Evolutionary conservation across 1,140 invertebrate genomes (phyloP).

Genomic region (Helicoverpa armigera): DNA sequence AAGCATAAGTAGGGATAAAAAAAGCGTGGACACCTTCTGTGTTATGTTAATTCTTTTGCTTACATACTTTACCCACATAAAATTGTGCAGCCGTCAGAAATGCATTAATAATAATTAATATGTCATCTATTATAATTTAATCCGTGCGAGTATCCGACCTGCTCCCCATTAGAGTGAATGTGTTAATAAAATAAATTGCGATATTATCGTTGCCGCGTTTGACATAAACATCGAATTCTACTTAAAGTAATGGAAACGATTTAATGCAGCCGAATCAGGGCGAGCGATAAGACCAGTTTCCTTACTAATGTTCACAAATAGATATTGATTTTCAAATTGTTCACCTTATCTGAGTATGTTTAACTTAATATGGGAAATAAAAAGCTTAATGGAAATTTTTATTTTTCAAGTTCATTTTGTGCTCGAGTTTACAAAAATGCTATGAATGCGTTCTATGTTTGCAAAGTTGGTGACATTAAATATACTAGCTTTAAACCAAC

Average conservation of each 20-base stretch:
- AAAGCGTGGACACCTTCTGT: neutral
- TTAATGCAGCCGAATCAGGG: constrained; percentile 75
- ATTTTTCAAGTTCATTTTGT: neutral
- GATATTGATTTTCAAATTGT: constrained; percentile 50
- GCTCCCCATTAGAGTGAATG: constrained; percentile 73
- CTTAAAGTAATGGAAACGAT: constrained; percentile 84
- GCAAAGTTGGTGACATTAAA: neutral
- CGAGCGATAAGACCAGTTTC: constrained; percentile 73
- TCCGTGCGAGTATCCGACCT: constrained; percentile 54
- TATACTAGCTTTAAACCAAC: constrained; percentile 16
- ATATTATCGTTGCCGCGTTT: constrained; percentile 81
- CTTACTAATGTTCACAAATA: constrained; percentile 54
- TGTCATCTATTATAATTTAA: constrained; percentile 26
- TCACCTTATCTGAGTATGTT: neutral
- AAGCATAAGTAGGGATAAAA: neutral
- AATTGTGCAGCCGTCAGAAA: neutral
- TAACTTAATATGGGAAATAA: neutral
- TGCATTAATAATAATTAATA: constrained; percentile 25
- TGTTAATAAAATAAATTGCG: constrained; percentile 83
- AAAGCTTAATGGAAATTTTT: constrained; percentile 1
- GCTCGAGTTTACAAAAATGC: neutral
- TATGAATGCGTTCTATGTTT: neutral
- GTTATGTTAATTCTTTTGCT: neutral
- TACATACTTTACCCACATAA: neutral
- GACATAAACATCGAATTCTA: constrained; percentile 85